Evolutionary conservation across 2,797 vertebrate genomes (phyloP).

Genomic region (Meriones psammophilus): DNA sequence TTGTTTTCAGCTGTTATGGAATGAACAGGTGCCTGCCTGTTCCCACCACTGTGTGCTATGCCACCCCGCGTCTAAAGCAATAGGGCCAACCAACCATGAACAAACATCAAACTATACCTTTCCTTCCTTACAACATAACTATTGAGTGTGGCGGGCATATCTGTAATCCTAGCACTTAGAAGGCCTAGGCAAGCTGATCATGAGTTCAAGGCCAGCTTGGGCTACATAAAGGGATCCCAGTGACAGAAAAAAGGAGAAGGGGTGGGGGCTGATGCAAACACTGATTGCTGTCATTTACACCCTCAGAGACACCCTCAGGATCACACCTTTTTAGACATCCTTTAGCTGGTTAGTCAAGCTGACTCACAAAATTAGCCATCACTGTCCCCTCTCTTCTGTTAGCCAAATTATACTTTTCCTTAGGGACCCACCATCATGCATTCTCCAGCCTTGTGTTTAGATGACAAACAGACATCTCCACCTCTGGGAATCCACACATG

Average conservation of each 20-base stretch:
- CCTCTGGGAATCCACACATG: neutral
- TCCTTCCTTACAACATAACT: neutral
- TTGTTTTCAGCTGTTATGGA: neutral
- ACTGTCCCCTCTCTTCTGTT: neutral
- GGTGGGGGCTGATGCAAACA: neutral
- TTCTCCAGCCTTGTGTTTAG: neutral
- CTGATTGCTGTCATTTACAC: neutral
- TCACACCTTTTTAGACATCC: neutral
- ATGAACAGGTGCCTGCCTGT: neutral
- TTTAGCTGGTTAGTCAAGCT: neutral
- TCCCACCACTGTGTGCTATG: neutral
- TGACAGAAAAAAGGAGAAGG: neutral
- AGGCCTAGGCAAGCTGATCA: neutral
- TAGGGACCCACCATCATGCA: neutral
- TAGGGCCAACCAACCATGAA: neutral
- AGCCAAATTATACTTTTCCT: neutral
- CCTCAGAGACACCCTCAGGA: neutral
- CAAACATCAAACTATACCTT: neutral
- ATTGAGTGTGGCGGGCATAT: neutral
- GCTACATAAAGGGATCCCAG: neutral
- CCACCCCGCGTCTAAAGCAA: neutral
- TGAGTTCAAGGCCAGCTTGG: neutral
- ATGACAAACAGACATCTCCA: neutral
- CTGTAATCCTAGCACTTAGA: neutral
- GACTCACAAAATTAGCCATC: neutral